phyloP scores from a whole-genome alignment of 2,797 vertebrate species.

The Coracias cyanogaster region DNA sequence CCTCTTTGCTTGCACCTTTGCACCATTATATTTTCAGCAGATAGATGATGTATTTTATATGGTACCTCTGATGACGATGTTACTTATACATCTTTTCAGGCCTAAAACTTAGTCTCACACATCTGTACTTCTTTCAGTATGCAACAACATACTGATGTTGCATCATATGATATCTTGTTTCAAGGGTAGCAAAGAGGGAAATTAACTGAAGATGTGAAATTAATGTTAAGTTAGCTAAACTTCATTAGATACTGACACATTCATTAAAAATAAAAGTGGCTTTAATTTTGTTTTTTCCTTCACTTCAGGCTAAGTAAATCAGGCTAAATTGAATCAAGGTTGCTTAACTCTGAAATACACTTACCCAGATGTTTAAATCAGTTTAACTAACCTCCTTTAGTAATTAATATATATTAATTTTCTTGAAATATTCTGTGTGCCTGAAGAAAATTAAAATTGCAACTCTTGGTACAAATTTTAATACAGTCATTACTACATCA shows the following conservation, averaged over 20 bases:
- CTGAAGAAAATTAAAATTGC: not conserved
- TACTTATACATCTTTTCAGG: not conserved
- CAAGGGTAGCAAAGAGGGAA: not conserved
- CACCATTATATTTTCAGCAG: not conserved
- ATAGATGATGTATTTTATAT: not conserved
- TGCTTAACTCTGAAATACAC: not conserved
- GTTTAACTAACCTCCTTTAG: constrained; percentile 13
- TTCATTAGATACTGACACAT: not conserved
- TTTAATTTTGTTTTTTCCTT: constrained; percentile 50
- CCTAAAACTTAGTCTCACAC: not conserved
- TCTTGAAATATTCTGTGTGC: not conserved
- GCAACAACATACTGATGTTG: not conserved
- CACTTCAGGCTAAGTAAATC: constrained; percentile 6
- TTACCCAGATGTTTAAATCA: constrained; percentile 5
- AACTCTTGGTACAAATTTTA: not conserved
- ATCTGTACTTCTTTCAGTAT: not conserved
- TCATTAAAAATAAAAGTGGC: not conserved
- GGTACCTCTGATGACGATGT: not conserved
- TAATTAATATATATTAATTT: not conserved
- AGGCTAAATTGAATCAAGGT: constrained; percentile 28
- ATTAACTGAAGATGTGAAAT: not conserved
- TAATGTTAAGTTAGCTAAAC: constrained; percentile 20
- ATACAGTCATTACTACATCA: not conserved
- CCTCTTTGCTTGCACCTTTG: not conserved
- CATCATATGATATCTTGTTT: not conserved